Evolutionary conservation across 1,140 invertebrate species (phyloP), one percentile per base, ranked within the genome.

Genomic region (Zaprionus davidi): DNA sequence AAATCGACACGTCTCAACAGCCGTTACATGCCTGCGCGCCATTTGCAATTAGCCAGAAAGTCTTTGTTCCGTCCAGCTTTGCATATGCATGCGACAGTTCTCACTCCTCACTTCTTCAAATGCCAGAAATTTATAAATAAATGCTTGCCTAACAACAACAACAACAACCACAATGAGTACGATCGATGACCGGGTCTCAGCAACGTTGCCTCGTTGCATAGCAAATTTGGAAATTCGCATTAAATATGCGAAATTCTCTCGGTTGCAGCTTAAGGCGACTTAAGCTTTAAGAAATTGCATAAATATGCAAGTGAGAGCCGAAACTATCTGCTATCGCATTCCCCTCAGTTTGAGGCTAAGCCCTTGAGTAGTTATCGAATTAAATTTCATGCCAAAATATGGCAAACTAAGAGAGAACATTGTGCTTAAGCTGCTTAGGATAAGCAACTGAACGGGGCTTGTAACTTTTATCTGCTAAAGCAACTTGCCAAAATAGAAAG

Each of bases 11-110:
- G 59, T 64, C 67, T 51, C 20, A 11, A 62, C 60, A 34, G 13
- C 13, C 34, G 26, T 64, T 13, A 22, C 71, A 79, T 77, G 73
- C 76, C 70, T 69, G 56, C 57, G 36, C 53, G 24, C 67, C 70
- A 67, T 83, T 86, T 80, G 77, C 80, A 87, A 87, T 87, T 87
- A 88, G 77, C 77, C 77, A 56, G 24, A 15, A 49, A 44, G 44
- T 53, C 53, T 36, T 34, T 24, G n/a, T 71, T 67, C 15, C 38
- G 26, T 59, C 22, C 58, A 44, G 41, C 56, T 74, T 77, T 77
- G 76, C 83, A 71, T 76, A 85, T 87, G 84, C 84, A 83, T 68
- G 80, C 62, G 75, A 66, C 15, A 51, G 9, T 51, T 9, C 20
- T 9, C 41, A 51, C 11, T 49, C 17, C 20, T 9, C 41, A 20